These are phyloP conservation scores for Montipora capitata DNA, from an alignment of 92 coral and sea anemone genomes.

Conservation along the genomic window DNA sequence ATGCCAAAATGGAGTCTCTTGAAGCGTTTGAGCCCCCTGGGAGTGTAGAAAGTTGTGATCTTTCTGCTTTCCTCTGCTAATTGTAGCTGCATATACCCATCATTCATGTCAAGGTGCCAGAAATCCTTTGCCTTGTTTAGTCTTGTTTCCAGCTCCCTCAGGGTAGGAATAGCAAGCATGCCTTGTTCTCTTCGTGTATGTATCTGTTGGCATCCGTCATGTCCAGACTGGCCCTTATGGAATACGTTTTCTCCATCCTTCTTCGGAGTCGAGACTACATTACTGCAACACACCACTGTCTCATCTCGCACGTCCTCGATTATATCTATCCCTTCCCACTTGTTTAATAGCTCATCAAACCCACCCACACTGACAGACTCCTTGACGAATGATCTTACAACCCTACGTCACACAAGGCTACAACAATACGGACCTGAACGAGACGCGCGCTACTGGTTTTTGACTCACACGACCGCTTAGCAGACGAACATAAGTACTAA, in stretches of 20 bases:
- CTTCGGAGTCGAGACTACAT: neutral
- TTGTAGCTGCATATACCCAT: neutral
- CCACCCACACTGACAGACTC: too few species aligned
- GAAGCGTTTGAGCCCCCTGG: neutral
- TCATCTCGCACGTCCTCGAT: neutral
- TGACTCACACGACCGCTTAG: too few species aligned
- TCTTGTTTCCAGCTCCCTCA: neutral
- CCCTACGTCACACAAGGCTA: too few species aligned
- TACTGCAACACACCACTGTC: neutral
- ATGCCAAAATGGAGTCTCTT: neutral
- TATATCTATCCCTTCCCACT: neutral
- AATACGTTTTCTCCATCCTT: neutral
- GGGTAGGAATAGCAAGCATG: neutral
- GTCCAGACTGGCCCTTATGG: neutral
- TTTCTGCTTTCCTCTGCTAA: neutral
- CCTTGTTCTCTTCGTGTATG: neutral
- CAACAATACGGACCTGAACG: too few species aligned
- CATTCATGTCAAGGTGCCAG: neutral
- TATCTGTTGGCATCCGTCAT: neutral
- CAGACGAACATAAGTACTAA: too few species aligned
- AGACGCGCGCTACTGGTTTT: too few species aligned
- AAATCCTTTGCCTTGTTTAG: neutral
- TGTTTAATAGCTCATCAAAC: neutral
- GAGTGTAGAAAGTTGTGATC: neutral
- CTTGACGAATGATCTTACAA: too few species aligned